phyloP scores from a whole-genome alignment of 2,888 invertebrate genomes.

The Sericinus montela region DNA sequence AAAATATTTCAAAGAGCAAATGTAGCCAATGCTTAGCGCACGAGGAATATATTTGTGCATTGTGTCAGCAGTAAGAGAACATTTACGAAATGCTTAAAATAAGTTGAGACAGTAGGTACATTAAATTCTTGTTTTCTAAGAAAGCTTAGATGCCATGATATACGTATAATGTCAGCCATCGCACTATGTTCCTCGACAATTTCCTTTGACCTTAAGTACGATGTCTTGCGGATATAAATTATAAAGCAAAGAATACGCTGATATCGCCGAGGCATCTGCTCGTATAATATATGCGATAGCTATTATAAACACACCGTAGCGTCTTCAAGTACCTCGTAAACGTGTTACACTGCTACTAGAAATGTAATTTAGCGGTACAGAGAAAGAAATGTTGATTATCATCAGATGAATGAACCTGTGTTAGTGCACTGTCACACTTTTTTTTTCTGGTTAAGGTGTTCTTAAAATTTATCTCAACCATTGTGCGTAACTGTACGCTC shows the following conservation, averaged over 20 bases:
- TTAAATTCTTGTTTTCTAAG: constrained; percentile 47
- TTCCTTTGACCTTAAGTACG: constrained; percentile 65
- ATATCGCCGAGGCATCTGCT: constrained; percentile 68
- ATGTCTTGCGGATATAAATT: constrained; percentile 65
- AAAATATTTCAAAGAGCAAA: not conserved
- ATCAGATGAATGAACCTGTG: constrained; percentile 64
- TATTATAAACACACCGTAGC: constrained; percentile 69
- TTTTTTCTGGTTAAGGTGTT: constrained; percentile 67
- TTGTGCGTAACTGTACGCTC: constrained; percentile 41
- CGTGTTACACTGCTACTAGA: constrained; percentile 73
- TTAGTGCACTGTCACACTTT: constrained; percentile 58
- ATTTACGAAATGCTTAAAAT: constrained; percentile 15
- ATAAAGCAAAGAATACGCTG: constrained; percentile 65
- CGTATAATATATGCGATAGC: constrained; percentile 73
- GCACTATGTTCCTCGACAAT: constrained; percentile 46
- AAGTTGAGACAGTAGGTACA: constrained; percentile 6
- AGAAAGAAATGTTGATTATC: constrained; percentile 71
- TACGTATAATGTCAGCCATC: constrained; percentile 54
- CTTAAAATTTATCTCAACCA: constrained; percentile 66
- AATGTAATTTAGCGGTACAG: constrained; percentile 76
- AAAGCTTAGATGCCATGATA: constrained; percentile 60
- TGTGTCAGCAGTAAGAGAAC: constrained; percentile 11
- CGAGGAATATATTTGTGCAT: constrained; percentile 3
- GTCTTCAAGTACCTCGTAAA: constrained; percentile 76
- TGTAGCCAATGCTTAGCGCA: constrained; percentile 15